Base-by-base conservation (phyloP, 2,113 vertebrate species). In the Aythya baeri region DNA sequence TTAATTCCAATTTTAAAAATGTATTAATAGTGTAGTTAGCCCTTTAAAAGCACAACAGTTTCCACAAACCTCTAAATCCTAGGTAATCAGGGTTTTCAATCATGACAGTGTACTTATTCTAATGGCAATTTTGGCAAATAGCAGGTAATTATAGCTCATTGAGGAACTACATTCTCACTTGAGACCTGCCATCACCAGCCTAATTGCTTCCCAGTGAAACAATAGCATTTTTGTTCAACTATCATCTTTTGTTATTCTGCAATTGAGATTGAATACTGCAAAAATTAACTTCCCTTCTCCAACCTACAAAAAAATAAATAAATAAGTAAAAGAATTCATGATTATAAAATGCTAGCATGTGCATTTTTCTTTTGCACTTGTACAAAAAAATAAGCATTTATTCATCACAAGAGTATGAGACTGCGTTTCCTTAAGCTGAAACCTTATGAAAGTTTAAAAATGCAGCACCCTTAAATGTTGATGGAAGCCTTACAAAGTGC, bases 121-220 rank as follows among this genome's bases (percentile, higher is more conserved):
- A 93, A 96, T 94, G 92, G 84, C 87, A 94, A 70, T 93, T 97
- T 90, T 95, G 94, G 96, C 93, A 91, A 97, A 94, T 68, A 86
- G 58, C 68, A 83, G 88, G 93, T 96, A 95, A 93, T 92, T 86
- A 75, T 71, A 83, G 82, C 46, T 84, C 66, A 38, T 58, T 62
- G 81, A 94, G 80, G 83, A 93, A 26, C 74, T 49, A 9, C 58
- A 36, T 81, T 94, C 90, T 91, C 90, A 78, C 72, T 59, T 57
- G 96, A 95, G 91, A 83, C 89, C 89, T 62, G 75, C 91, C 93
- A 87, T 96, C 83, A 49, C 86, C 89, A 90, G 67, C 44, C 68
- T 97, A 96, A 96, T 96, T 96, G 92, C 94, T 95, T 94, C 93
- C 84, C 91, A 74, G 80, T 31, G 75, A 95, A 80, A 96, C 91